Evolutionary conservation across 2,113 vertebrate species (phyloP), one percentile per base, ranked within the genome.

Genomic region (Anarrhichthys ocellatus): DNA sequence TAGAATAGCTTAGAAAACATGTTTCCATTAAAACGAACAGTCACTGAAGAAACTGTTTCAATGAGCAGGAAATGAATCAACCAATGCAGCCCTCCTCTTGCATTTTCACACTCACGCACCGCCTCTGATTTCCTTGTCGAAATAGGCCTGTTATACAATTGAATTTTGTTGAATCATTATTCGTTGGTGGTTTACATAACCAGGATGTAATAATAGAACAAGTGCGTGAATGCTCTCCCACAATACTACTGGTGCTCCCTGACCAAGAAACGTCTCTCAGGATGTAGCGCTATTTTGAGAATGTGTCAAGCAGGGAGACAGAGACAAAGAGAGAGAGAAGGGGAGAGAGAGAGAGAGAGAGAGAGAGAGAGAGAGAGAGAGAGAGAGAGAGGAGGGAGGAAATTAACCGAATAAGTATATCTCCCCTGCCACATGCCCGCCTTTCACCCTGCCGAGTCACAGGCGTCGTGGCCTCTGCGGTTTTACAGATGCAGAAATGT

Each of bases 201-300:
- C 38, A 38, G 50, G 44, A 82, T 93, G 87, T 91, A 93, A 91
- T 92, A 90, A 92, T 88, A 88, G 87, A 91, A 87, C 56, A 77
- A 64, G 62, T 70, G 48, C 50, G 50, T 9, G 18, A 76, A 84
- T 86, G 72, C 78, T 87, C 78, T 81, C 80, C 76, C 77, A 90
- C 78, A 85, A 71, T 76, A 84, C 83, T 89, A 81, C 86, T 82
- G 74, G 79, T 86, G 81, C 73, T 86, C 82, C 78, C 67, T 27
- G 73, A 71, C 78, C 82, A 92, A 84, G 86, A 89, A 82, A 86
- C 34, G 40, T 74, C 83, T 78, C 84, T 79, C 76, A 61, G 90
- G 85, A 92, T 86, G 83, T 61, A 48, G 58, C 79, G 86, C 80
- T 83, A 86, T 89, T 93, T 87, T 86, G 59, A 85, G 82, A 88